A percentile compares a stretch with the other conserved stretches of the same genome.
phyloP scores from a whole-genome alignment of 2,113 vertebrate genomes.

The Ceuthmochares aereus region DNA sequence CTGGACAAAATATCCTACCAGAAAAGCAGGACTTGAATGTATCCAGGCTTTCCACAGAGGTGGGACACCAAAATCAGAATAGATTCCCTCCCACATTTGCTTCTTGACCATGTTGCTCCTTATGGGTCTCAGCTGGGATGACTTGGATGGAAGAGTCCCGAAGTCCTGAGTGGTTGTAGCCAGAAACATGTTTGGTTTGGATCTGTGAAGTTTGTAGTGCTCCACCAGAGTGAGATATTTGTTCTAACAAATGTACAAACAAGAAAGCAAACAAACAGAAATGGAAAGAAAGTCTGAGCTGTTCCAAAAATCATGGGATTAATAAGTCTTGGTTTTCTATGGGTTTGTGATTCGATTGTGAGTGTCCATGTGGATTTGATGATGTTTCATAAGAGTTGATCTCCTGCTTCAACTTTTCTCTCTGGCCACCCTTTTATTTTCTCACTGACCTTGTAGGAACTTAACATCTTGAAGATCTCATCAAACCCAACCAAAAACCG shows the following conservation, averaged over 20 bases:
- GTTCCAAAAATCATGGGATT: constrained; percentile 22
- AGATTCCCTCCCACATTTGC: neutral
- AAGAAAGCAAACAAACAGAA: constrained; percentile 42
- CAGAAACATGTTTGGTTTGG: constrained; percentile 24
- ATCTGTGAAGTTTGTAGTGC: constrained; percentile 1
- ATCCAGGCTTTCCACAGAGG: neutral
- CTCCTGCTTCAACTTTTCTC: constrained; percentile 47
- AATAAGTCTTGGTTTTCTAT: neutral
- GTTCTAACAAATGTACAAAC: constrained; percentile 45
- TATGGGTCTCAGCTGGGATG: neutral
- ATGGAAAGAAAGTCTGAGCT: neutral
- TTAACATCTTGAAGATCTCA: constrained; percentile 60
- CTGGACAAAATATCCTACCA: accelerated
- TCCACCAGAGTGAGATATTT: constrained; percentile 19
- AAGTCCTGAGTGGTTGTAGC: constrained; percentile 6
- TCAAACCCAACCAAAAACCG: neutral
- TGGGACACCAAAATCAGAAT: neutral
- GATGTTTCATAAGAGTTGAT: constrained; percentile 54
- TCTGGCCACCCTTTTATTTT: constrained; percentile 23
- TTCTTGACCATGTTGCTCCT: neutral
- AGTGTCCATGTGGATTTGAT: constrained; percentile 55
- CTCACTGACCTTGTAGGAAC: constrained; percentile 41
- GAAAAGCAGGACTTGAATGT: neutral
- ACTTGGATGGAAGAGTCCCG: constrained; percentile 1
- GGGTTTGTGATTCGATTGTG: constrained; percentile 38